These are phyloP conservation scores for Periparus ater DNA, from an alignment of 2,797 vertebrate genomes.

Conservation along the genomic window DNA sequence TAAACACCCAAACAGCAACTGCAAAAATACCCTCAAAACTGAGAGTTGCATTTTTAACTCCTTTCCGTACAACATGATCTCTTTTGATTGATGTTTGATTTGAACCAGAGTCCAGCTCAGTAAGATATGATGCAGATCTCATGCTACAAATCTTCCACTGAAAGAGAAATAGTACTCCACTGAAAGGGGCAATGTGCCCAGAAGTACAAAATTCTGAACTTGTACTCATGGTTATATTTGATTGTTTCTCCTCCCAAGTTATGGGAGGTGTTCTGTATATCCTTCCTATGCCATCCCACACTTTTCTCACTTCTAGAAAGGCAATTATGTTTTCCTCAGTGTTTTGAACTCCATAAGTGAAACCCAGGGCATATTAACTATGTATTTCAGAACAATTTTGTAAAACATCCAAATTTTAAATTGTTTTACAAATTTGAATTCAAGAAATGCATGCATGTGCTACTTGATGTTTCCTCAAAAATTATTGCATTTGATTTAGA, in stretches of 20 bases:
- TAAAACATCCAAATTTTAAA: background rate
- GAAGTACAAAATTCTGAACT: background rate
- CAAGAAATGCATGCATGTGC: background rate
- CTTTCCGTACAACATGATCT: background rate
- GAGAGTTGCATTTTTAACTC: background rate
- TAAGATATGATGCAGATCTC: background rate
- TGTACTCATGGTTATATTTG: background rate
- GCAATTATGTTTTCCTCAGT: background rate
- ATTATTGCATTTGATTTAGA: background rate
- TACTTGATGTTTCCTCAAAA: background rate
- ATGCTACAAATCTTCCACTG: background rate
- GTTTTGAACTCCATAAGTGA: background rate
- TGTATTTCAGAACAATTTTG: background rate
- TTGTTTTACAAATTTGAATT: background rate
- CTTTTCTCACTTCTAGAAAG: background rate
- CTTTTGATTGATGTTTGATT: background rate
- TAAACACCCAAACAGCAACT: background rate
- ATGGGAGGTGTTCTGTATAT: background rate
- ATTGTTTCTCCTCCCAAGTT: background rate
- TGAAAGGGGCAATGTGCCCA: background rate
- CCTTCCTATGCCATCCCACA: background rate
- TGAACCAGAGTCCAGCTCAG: background rate
- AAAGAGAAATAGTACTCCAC: background rate
- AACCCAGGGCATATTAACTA: background rate
- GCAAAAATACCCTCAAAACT: rapidly evolving